Conservation (phyloP, 2,797 vertebrate genomes). For the Cetoscarus ocellatus region DNA sequence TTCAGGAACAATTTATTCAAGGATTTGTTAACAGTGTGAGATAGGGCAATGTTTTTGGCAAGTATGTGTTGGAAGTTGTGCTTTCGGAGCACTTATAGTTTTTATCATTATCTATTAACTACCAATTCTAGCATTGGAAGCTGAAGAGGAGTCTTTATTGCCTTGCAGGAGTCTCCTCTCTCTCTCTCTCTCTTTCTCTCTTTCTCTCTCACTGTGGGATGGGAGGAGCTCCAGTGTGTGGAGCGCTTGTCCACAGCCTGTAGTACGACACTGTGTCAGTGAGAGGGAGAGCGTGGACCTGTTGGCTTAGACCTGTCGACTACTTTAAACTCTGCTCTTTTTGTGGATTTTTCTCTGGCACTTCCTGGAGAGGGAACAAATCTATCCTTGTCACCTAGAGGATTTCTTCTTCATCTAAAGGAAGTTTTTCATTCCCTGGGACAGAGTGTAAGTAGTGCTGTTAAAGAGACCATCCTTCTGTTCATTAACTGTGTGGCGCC, state of each 20-base stretch:
- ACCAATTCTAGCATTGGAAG: neutral
- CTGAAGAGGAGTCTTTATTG: constrained; percentile 24
- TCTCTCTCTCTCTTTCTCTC: constrained; percentile 15
- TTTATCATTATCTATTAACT: no score
- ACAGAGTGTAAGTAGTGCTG: constrained; percentile 68
- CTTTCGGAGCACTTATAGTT: no score
- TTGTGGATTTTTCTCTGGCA: constrained; percentile 62
- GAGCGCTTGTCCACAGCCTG: constrained; percentile 66
- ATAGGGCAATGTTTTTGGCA: no score
- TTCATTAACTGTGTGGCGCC: constrained; percentile 71
- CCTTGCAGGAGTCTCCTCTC: neutral
- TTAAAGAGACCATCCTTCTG: constrained; percentile 52
- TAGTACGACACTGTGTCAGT: constrained; percentile 75
- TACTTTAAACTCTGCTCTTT: constrained; percentile 43
- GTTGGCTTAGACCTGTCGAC: constrained; percentile 67
- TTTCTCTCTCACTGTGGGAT: constrained; percentile 35
- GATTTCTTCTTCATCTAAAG: constrained; percentile 37
- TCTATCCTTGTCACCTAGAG: constrained; percentile 37
- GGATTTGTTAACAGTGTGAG: no score
- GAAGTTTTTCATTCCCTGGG: constrained; percentile 40
- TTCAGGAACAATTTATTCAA: no score
- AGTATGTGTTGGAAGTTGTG: no score
- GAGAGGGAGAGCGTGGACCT: constrained; percentile 63
- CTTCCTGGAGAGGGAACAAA: constrained; percentile 40
- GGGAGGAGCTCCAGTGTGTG: constrained; percentile 69